phyloP scores from a whole-genome alignment of 37 sponge, comb jelly and placozoan genomes.

The Lycopodina hypogea region DNA sequence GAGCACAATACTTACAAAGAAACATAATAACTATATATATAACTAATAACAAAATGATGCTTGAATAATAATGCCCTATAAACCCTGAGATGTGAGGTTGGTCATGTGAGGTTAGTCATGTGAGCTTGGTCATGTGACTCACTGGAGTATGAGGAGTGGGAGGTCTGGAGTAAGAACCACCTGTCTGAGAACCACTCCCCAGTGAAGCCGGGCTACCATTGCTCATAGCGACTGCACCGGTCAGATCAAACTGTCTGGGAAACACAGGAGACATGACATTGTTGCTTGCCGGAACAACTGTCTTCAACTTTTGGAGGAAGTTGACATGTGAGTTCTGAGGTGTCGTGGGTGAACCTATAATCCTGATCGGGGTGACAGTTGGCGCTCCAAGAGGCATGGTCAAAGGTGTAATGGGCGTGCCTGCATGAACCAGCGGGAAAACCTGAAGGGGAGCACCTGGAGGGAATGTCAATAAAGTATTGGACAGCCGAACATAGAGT shows the following conservation, averaged over 20 bases:
- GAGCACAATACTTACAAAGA: too few species aligned
- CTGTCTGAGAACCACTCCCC: not conserved
- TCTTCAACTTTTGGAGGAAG: conserved; percentile 22
- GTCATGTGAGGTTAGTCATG: too few species aligned
- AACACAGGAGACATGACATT: not conserved
- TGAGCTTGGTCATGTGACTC: too few species aligned
- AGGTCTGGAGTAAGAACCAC: conserved; percentile 2
- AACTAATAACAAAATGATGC: too few species aligned
- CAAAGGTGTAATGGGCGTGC: not conserved
- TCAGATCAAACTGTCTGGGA: not conserved
- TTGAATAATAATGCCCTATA: too few species aligned
- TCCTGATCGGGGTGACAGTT: not conserved
- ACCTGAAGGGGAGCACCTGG: conserved; percentile 16
- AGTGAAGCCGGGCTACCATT: not conserved
- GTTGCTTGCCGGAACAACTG: not conserved
- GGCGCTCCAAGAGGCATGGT: not conserved
- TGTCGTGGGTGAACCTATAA: conserved; percentile 17
- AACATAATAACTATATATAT: too few species aligned
- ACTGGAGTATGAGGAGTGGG: conserved; percentile 21
- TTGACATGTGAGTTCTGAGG: conserved; percentile 22
- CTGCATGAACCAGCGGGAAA: conserved; percentile 5
- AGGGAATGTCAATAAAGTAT: not conserved
- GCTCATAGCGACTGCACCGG: not conserved
- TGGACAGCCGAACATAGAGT: too few species aligned
- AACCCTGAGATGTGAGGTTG: too few species aligned